Base-by-base conservation (phyloP, 2,113 vertebrate species). In the Halichoeres trimaculatus region DNA sequence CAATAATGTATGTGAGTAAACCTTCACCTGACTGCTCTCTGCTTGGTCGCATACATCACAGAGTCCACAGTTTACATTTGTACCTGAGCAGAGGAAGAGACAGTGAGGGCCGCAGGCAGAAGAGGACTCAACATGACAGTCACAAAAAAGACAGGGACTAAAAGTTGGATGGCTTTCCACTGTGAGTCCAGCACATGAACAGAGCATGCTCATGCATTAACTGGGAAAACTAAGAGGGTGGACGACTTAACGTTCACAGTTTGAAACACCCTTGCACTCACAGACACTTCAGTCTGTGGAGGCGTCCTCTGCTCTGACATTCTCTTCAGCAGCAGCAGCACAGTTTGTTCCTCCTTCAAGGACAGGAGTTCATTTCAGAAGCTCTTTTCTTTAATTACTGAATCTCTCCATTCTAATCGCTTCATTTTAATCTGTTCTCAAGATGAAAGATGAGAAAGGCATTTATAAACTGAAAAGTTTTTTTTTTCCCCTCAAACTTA, bases 1-100 rank as follows among this genome's bases (percentile, higher is more conserved):
- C 1, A 60, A 51, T 76, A 79, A 71, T 79, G 34, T 52, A 67
- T 59, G 35, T 58, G 52, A 48, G 20, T 57, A 64, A 75, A 71
- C 57, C 35, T 69, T 43, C 10, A 51, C 63, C 57, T 57, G 43
- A 22, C 53, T 40, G 22, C 23, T 40, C 2, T 60, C 36, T 53
- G 26, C 8, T 20, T 41, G 45, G 45, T 10, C 63, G 51, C 38
- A 77, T 22, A 41, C 24, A 43, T 22, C 43, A 17, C 43, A 45
- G n/a, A n/a, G 43, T 19, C n/a, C 19, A 69, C 22, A 14, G 14
- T 16, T 50, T 43, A 52, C 23, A 62, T 58, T 24, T 66, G 20
- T 17, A 53, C 16, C 14, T 17, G 20, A 8, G 20, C 14, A 53
- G 22, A 20, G 30, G 48, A 17, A 4, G n/a, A 69, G 30, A 23